Evolutionary conservation across 2,888 invertebrate genomes (phyloP).

Genomic region (Philereme transversata): DNA sequence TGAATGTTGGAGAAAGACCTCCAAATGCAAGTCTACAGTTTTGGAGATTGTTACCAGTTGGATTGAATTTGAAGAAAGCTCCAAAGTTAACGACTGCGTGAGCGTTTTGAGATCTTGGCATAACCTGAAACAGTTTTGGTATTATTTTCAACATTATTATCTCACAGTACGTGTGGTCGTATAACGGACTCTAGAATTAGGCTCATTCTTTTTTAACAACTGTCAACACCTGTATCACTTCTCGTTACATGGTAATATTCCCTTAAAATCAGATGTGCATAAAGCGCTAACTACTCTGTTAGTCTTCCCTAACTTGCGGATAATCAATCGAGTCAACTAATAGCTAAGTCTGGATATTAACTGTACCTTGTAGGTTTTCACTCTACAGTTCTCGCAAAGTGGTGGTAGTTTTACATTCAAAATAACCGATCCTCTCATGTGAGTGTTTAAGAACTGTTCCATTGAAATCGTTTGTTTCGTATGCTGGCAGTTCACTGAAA

Average conservation of each 20-base stretch:
- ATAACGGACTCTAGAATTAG: background rate
- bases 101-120: conserved; percentile 88
- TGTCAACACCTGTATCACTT: too few species aligned
- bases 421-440: conserved; percentile 46
- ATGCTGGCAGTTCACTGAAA: conserved; percentile 47
- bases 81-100: conserved; percentile 91
- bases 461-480: conserved; percentile 51
- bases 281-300: too few species aligned
- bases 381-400: conserved; percentile 67
- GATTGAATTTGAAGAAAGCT: conserved; percentile 83
- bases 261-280: too few species aligned
- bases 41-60: conserved; percentile 23
- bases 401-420: conserved; percentile 61
- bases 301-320: too few species aligned
- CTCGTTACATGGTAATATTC: too few species aligned
- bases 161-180: background rate
- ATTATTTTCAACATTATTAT: conserved; percentile 10
- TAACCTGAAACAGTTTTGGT: conserved; percentile 78
- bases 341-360: background rate
- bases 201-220: too few species aligned
- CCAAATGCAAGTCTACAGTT: conserved; percentile 80
- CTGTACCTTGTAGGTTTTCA: conserved; percentile 84
- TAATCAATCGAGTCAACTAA: too few species aligned
- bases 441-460: conserved; percentile 61
- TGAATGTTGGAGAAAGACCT: conserved; percentile 73